Evolutionary conservation across 2,888 invertebrate species (phyloP), one percentile per base, ranked within the genome.

Genomic region (Plagodis dolabraria): DNA sequence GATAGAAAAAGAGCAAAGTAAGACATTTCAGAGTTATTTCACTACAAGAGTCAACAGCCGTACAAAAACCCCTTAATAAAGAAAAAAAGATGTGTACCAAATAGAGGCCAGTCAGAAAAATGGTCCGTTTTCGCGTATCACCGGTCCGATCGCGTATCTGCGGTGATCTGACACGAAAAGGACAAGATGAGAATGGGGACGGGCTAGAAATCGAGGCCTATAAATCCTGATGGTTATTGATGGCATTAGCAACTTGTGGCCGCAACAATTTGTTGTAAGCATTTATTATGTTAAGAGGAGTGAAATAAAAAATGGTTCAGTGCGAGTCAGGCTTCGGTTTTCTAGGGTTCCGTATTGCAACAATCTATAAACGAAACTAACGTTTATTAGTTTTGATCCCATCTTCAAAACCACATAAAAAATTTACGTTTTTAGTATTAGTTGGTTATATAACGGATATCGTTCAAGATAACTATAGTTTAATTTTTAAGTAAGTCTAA

Each of bases 151-250:
- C 71, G 67, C 56, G 51, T 69, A 70, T 69, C 71, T 55, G 60
- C 53, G 64, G 62, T 62, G 68, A 69, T 69, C 65, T 65, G 67
- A 67, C 68, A 67, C 58, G 63, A 64, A 68, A 68, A 68, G 68
- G 69, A 65, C 68, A 65, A 63, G 58, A 57, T 58, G 58, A 62
- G 63, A 65, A 55, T 54, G 49, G 56, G 55, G 47, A 38, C 40
- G 52, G 58, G 54, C 59, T 56, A 42, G 62, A 55, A 59, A 57
- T 45, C 55, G 35, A 57, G 46, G 48, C 56, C 46, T 56, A 61
- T 59, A 66, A 64, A 66, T 59, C 61, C 57, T 57, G 60, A 63
- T 58, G 53, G 57, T 46, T 65, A 66, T 64, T 64, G 59, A 56
- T 57, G 54, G 47, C 57, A 55, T 57, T 54, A 57, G 48, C 34